Base-by-base conservation (phyloP, 1,140 invertebrate species). In the Lepidurus arcticus region DNA sequence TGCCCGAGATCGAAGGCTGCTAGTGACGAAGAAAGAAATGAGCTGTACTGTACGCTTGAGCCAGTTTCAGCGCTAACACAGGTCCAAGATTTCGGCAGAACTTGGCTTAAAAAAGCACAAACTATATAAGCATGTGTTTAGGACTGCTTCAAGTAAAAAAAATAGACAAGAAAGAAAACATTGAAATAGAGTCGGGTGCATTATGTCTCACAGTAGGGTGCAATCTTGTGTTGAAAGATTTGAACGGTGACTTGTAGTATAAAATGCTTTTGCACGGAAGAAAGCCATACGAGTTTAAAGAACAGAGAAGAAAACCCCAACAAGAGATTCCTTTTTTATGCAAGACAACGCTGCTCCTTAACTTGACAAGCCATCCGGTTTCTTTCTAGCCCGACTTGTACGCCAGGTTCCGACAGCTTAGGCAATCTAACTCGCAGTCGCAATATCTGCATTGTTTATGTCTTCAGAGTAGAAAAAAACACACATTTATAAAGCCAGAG, bases 391-490 rank as follows among this genome's bases (percentile, higher is more conserved):
- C 53, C 21, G 53, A 65, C n/a, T 10, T 65, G 53, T 65, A 65
- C 53, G 21, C 53, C 53, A 65, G 21, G 53, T 65, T 65, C 16
- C 53, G 53, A 65, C 53, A 21, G 21, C 53, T 7, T 65, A 13
- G 13, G 53, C 53, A 13, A 13, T n/a, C 16, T n/a, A 65, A 65
- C 4, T 65, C 16, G 16, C 6, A 65, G 9, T 65, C 53, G 21
- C 21, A 65, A 65, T 16, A 65, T 65, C 21, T 65, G 53, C 53
- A 65, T 65, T 65, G 53, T 65, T 65, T 65, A 65, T 21, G 53
- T 10, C 53, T 21, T 1, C 21, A 65, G 9, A 16, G 53, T 13
- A 16, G 21, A 21, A 65, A 65, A 65, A 65, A 65, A 65, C 34
- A 34, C 34, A 34, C 3, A 0, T 34, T n/a, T 16, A n/a, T 65